These are phyloP conservation scores for Diprion similis DNA, from an alignment of 1,140 invertebrate genomes.

Conservation along the genomic window DNA sequence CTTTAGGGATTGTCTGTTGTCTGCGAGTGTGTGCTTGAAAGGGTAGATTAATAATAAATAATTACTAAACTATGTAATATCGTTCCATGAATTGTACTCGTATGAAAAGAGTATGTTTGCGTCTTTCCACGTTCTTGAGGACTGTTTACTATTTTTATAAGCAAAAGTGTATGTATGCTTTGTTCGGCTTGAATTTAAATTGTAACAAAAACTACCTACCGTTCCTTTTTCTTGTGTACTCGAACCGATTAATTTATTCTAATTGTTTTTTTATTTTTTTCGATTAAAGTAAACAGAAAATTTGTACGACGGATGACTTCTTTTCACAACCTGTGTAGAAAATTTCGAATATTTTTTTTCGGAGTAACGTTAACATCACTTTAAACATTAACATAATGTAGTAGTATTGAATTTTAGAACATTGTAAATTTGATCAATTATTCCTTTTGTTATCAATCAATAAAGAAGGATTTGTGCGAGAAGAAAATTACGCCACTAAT, in stretches of 20 bases:
- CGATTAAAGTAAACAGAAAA: slow-evolving; percentile 23
- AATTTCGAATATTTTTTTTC: not conserved
- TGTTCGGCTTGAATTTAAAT: slow-evolving; percentile 39
- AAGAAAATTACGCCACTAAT: slow-evolving; percentile 40
- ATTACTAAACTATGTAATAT: slow-evolving; percentile 3
- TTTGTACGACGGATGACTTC: not conserved
- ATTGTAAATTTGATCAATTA: too few relatives aligned
- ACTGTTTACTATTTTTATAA: slow-evolving; percentile 60
- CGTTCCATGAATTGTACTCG: slow-evolving; percentile 3
- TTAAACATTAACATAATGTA: too few relatives aligned
- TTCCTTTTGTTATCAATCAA: too few relatives aligned
- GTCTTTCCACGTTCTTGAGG: slow-evolving; percentile 38
- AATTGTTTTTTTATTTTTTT: slow-evolving; percentile 24
- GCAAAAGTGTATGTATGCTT: slow-evolving; percentile 50
- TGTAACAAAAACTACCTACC: too few relatives aligned
- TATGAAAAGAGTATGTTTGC: slow-evolving; percentile 32
- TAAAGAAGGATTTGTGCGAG: too few relatives aligned
- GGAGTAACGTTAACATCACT: not conserved
- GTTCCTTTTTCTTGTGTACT: too few relatives aligned
- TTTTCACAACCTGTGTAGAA: slow-evolving; percentile 9
- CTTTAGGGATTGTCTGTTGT: slow-evolving; percentile 5
- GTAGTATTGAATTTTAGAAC: too few relatives aligned
- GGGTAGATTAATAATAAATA: not conserved
- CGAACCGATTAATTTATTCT: too few relatives aligned
- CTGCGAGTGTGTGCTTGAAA: slow-evolving; percentile 2